A percentile compares a stretch with the other conserved stretches of the same genome.
These are phyloP conservation scores for Ommatoiulus sabulosus DNA, from an alignment of 2,888 invertebrate species.

Conservation along the genomic window DNA sequence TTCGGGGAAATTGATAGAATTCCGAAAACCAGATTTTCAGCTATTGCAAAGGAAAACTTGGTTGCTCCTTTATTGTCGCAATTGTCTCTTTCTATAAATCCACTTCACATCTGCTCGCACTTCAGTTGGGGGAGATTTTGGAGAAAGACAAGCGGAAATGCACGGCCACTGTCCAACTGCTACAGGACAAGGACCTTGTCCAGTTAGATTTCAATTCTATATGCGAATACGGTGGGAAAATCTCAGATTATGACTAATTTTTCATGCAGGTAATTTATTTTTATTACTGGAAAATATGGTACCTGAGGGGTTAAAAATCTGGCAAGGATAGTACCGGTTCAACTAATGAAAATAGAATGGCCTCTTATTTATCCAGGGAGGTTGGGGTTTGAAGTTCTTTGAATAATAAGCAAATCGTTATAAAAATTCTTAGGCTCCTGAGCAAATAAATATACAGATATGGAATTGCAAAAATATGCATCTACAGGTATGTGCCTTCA, in stretches of 20 bases:
- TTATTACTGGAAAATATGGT: too few relatives aligned
- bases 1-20: not conserved
- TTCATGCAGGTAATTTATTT: not conserved
- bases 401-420: too few relatives aligned
- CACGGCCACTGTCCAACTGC: constrained; percentile 67
- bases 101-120: not conserved
- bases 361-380: too few relatives aligned
- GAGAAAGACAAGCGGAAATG: constrained; percentile 67
- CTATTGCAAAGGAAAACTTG: not conserved
- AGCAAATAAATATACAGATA: too few relatives aligned
- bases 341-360: too few relatives aligned
- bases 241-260: constrained; percentile 31
- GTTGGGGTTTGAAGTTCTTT: too few relatives aligned
- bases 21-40: not conserved
- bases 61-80: not conserved
- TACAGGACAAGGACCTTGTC: constrained; percentile 62
- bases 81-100: constrained; percentile 15
- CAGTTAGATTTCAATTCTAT: constrained; percentile 55
- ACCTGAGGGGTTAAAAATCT: too few relatives aligned
- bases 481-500: too few relatives aligned
- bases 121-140: constrained; percentile 66
- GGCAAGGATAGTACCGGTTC: too few relatives aligned
- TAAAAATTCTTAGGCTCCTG: too few relatives aligned
- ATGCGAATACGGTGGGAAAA: constrained; percentile 54
- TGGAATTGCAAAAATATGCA: too few relatives aligned